These are phyloP conservation scores for Megaustenia siamemsis DNA, from an alignment of 2,888 invertebrate species.

Conservation along the genomic window DNA sequence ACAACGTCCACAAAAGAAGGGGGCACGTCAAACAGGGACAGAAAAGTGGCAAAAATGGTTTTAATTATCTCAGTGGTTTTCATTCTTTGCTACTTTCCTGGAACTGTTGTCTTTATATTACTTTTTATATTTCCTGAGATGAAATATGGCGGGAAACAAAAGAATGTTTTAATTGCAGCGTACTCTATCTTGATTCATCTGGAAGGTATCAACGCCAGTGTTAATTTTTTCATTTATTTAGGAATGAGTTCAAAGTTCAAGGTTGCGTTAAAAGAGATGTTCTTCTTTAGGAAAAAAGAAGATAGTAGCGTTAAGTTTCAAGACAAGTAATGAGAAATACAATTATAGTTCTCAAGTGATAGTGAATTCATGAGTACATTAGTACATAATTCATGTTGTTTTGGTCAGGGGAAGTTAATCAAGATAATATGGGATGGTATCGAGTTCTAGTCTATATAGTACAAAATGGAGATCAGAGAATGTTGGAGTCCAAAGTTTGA, in stretches of 20 bases:
- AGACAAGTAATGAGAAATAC: too few species aligned
- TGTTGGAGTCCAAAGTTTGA: too few species aligned
- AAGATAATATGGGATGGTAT: too few species aligned
- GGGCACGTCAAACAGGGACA: conserved; percentile 29
- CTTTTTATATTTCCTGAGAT: conserved; percentile 17
- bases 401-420: too few species aligned
- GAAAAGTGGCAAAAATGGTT: conserved; percentile 23
- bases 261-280: conserved; percentile 3
- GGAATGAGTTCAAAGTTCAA: conserved; percentile 36
- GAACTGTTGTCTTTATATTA: conserved; percentile 29
- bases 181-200: conserved; percentile 18
- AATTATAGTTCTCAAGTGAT: too few species aligned
- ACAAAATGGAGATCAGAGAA: too few species aligned
- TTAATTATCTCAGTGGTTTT: conserved; percentile 35
- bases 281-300: too few species aligned
- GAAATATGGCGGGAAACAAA: conserved; percentile 24
- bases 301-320: too few species aligned
- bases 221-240: conserved; percentile 33
- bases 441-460: too few species aligned
- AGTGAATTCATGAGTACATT: too few species aligned
- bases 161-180: background rate
- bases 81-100: conserved; percentile 39
- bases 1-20: background rate
- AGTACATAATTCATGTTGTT: too few species aligned
- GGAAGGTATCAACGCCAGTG: conserved; percentile 31